phyloP scores from a whole-genome alignment of 2,113 vertebrate species.

The Glareola pratincola region DNA sequence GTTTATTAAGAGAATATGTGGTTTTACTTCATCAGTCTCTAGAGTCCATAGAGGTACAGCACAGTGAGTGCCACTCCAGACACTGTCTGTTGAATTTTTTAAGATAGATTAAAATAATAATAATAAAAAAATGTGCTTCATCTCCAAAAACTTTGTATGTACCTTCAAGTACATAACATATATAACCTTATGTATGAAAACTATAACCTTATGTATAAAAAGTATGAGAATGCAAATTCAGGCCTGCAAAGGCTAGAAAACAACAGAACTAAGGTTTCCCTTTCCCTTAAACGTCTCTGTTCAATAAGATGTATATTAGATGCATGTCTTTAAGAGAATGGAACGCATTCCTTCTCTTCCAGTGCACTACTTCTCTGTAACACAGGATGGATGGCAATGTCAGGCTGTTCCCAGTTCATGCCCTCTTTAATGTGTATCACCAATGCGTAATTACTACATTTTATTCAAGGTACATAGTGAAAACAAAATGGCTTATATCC shows the following conservation, averaged over 20 bases:
- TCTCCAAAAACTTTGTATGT: background rate
- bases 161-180: background rate
- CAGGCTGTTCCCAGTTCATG: background rate
- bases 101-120: background rate
- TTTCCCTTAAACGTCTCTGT: background rate
- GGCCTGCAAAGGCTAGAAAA: background rate
- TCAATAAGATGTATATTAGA: background rate
- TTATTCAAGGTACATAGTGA: background rate
- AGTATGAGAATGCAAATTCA: background rate
- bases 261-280: background rate
- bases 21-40: background rate
- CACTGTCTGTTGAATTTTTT: background rate
- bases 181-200: background rate
- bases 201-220: background rate
- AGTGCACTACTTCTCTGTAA: background rate
- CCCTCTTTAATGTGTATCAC: background rate
- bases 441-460: background rate
- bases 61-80: background rate
- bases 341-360: background rate
- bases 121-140: background rate
- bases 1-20: background rate
- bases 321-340: background rate
- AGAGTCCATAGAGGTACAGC: background rate
- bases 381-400: background rate
- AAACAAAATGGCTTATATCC: background rate